These are phyloP conservation scores for Ruditapes philippinarum DNA, from an alignment of 1,140 invertebrate genomes.

Conservation along the genomic window DNA sequence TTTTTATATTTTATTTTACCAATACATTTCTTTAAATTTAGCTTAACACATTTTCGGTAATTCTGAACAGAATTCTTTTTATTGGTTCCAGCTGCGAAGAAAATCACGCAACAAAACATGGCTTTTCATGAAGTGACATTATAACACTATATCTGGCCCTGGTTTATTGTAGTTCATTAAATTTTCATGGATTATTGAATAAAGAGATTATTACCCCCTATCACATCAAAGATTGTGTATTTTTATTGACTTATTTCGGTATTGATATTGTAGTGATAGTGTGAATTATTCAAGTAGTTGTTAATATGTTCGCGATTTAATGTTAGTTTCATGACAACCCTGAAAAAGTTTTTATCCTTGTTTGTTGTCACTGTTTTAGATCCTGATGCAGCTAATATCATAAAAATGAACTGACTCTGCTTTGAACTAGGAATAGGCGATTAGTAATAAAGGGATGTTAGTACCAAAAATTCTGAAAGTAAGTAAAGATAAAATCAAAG, in stretches of 20 bases:
- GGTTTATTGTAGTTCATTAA: slow-evolving; percentile 11
- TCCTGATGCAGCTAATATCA: too few species aligned
- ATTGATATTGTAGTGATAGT: slow-evolving; percentile 26
- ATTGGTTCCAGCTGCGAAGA: too few species aligned
- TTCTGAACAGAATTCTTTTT: too few species aligned
- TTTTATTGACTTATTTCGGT: slow-evolving; percentile 50
- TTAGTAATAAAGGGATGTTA: too few species aligned
- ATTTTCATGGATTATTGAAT: slow-evolving; percentile 46
- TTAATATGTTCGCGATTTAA: slow-evolving; percentile 53
- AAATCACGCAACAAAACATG: neutral
- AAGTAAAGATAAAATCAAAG: too few species aligned
- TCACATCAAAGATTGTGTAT: slow-evolving; percentile 41
- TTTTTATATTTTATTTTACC: too few species aligned
- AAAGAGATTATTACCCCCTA: neutral
- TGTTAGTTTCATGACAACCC: slow-evolving; percentile 10
- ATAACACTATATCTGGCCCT: neutral
- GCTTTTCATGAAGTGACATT: neutral
- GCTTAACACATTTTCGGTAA: too few species aligned
- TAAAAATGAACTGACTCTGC: too few species aligned
- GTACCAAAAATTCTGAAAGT: too few species aligned
- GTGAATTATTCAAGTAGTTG: slow-evolving; percentile 51
- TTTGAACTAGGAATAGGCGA: too few species aligned
- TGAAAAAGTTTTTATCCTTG: slow-evolving; percentile 36
- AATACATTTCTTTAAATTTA: too few species aligned
- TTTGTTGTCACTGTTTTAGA: slow-evolving; percentile 2